Conservation (phyloP, 2,888 invertebrate species). For the Cybosia mesomella region DNA sequence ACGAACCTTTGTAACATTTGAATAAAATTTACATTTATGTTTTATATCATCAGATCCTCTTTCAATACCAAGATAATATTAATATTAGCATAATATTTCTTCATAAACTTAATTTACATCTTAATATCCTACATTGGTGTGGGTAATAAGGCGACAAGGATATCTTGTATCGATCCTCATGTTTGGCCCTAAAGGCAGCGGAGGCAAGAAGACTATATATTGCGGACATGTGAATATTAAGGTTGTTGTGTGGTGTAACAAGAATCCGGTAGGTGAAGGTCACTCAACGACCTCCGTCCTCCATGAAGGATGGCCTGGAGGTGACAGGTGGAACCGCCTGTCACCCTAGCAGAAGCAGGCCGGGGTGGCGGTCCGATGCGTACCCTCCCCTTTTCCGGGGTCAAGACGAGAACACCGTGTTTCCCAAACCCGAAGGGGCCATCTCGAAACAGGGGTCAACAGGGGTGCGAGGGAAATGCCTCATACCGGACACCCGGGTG, state of each 20-base stretch:
- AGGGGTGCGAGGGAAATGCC: too few species aligned
- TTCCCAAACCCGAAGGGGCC: too few species aligned
- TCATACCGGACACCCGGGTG: too few species aligned
- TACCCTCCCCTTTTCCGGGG: too few species aligned
- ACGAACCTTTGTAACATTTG: neutral
- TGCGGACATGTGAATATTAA: neutral
- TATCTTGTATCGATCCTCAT: neutral
- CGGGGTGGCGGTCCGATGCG: too few species aligned
- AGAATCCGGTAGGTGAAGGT: too few species aligned
- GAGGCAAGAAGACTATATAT: neutral
- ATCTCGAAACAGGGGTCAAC: too few species aligned
- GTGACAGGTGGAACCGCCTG: too few species aligned
- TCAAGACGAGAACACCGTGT: too few species aligned
- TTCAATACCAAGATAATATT: constrained; percentile 3
- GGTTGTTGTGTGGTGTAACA: neutral
- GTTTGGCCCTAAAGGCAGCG: neutral
- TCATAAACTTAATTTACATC: constrained; percentile 1
- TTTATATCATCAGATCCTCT: neutral
- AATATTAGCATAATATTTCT: neutral
- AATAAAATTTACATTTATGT: constrained; percentile 3
- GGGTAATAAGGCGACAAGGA: neutral
- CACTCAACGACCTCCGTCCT: too few species aligned
- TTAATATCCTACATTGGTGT: neutral
- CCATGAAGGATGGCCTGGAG: too few species aligned
- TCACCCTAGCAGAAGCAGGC: too few species aligned